A percentile compares a stretch with the other conserved stretches of the same genome.
These are phyloP conservation scores for Enteromius anoplus DNA, from an alignment of 2,797 vertebrate genomes.

Conservation along the genomic window DNA sequence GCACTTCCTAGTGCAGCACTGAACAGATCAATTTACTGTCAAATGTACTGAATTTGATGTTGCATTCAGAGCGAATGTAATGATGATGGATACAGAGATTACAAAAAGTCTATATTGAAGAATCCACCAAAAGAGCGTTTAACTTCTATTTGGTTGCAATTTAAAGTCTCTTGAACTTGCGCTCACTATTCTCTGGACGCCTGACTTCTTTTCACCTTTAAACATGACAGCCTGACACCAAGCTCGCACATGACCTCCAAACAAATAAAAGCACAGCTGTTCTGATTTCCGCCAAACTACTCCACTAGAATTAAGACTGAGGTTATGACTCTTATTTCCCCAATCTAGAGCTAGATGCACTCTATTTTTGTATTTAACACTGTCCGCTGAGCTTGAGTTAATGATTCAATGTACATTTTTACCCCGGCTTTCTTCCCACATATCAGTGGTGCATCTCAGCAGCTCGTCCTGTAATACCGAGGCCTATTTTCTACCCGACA, in stretches of 20 bases:
- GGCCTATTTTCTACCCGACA: slow-evolving; percentile 68
- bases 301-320: slow-evolving; percentile 72
- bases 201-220: slow-evolving; percentile 21
- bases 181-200: not conserved
- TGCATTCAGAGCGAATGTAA: not conserved
- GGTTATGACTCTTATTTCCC: slow-evolving; percentile 67
- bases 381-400: slow-evolving; percentile 41
- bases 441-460: slow-evolving; percentile 50
- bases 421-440: slow-evolving; percentile 47
- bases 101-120: not conserved
- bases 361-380: slow-evolving; percentile 65
- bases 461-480: slow-evolving; percentile 50
- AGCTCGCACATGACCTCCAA: slow-evolving; percentile 41
- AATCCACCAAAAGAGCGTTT: not conserved
- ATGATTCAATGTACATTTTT: slow-evolving; percentile 35
- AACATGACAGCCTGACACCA: slow-evolving; percentile 28
- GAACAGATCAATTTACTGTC: not conserved
- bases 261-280: slow-evolving; percentile 62
- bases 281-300: slow-evolving; percentile 68
- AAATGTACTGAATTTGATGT: not conserved
- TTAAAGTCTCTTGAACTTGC: slow-evolving; percentile 7
- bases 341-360: slow-evolving; percentile 48
- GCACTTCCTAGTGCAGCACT: not conserved
- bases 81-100: slow-evolving; percentile 2
- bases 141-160: not conserved